Conservation (phyloP, 2,888 invertebrate species). For the Mesopsocus fuscifrons region DNA sequence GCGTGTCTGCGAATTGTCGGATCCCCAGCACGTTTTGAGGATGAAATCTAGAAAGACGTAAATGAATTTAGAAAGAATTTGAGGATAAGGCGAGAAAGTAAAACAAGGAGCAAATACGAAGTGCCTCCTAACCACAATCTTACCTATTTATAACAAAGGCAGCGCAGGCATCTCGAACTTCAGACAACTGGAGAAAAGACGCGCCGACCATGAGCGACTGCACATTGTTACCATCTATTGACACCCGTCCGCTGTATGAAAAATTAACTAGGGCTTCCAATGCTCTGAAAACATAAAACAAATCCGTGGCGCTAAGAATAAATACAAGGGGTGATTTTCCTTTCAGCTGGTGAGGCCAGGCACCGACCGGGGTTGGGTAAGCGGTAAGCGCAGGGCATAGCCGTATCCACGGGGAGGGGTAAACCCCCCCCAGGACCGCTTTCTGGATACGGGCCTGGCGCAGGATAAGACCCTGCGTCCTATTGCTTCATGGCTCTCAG, state of each 20-base stretch:
- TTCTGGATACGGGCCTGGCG: too few relatives aligned
- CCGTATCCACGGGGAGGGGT: too few relatives aligned
- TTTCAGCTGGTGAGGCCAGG: background rate
- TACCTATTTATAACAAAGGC: conserved; percentile 55
- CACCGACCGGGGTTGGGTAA: background rate
- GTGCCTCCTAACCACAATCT: too few relatives aligned
- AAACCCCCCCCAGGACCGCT: too few relatives aligned
- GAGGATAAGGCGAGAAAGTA: too few relatives aligned
- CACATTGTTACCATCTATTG: conserved; percentile 59
- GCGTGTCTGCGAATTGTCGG: conserved; percentile 57
- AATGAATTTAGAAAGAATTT: too few relatives aligned
- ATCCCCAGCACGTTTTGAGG: conserved; percentile 61
- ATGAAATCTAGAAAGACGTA: conserved; percentile 38
- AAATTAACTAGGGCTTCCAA: conserved; percentile 66
- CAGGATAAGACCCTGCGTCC: too few relatives aligned
- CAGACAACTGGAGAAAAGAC: conserved; percentile 56
- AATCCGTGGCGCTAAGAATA: too few relatives aligned
- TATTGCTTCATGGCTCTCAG: too few relatives aligned
- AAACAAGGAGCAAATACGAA: too few relatives aligned
- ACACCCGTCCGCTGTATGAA: conserved; percentile 63
- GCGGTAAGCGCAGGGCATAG: too few relatives aligned
- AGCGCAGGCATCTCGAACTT: conserved; percentile 68
- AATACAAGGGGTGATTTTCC: conserved; percentile 8
- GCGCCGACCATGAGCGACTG: conserved; percentile 72
- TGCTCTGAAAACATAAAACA: conserved; percentile 46